Base-by-base conservation (phyloP, 2,113 vertebrate genomes). In the Bucco capensis region DNA sequence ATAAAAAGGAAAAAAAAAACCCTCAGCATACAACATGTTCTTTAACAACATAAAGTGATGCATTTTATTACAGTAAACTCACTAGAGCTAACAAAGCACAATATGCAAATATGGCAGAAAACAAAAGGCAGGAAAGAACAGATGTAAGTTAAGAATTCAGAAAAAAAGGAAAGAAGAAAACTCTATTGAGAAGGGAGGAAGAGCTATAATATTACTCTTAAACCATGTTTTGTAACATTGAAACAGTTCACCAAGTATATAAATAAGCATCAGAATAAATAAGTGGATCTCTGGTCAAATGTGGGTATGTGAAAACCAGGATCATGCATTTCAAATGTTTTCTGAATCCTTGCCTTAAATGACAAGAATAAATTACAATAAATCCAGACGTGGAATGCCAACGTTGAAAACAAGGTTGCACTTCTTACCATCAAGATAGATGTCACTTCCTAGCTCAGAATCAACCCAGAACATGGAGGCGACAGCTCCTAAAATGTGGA, bases 381-480 rank as follows among this genome's bases (percentile, higher is more conserved):
- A 82, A 69, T 25, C 2, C 30, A 65, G 28, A 23, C 15, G 65
- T 0, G 4, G 65, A 83, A 69, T n/a, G 19, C 4, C 19, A 65
- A 19, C 2, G 2, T 2, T 56, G 12, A 23, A 42, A 50, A 88
- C 10, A 77, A 58, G 14, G 4, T 46, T 60, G 10, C 6, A 66
- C 15, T 77, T 90, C 98, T 98, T 97, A 99, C 99, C 99, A 73
- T 99, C 99, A 84, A 99, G 97, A 95, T 99, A 99, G 94, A 99
- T 98, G 84, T 99, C 99, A 93, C 98, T 99, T 85, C 99, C 99
- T 54, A 99, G 97, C 95, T 99, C 99, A 79, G 99, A 98, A 95
- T 99, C 99, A 56, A 99, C 98, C 99, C 99, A 99, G 97, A 99
- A 99, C 97, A 99, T 98, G 91, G 99, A 98, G 24, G 99, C 99